Percentiles rank a stretch among this genome's conserved stretches.
Conservation (phyloP, 2,797 vertebrate species). For the Alfaro cultratus region DNA sequence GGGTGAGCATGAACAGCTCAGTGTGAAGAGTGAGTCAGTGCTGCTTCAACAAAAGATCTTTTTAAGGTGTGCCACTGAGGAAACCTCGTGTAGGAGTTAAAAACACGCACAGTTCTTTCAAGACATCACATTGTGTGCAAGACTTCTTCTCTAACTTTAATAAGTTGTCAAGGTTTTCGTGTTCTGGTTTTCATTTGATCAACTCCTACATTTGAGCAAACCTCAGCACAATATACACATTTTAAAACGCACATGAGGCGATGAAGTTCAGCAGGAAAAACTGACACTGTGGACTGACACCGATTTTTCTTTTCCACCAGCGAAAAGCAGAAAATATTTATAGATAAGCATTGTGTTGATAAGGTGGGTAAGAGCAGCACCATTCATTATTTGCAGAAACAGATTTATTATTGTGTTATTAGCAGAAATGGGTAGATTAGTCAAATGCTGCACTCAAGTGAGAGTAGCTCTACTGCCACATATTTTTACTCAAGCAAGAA, state of each 20-base stretch:
- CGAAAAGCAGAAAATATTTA: background rate
- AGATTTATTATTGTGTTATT: background rate
- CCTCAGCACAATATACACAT: slow-evolving; percentile 2
- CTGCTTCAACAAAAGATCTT: slow-evolving; percentile 43
- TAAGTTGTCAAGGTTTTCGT: slow-evolving; percentile 7
- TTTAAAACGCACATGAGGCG: background rate
- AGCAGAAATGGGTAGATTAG: no score
- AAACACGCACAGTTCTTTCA: slow-evolving; percentile 23
- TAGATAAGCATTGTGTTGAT: background rate
- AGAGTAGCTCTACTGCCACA: no score
- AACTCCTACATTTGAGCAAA: slow-evolving; percentile 7
- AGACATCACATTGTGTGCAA: slow-evolving; percentile 9
- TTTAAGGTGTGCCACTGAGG: slow-evolving; percentile 39
- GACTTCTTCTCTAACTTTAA: slow-evolving; percentile 26
- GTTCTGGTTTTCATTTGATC: background rate
- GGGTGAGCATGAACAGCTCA: slow-evolving; percentile 41
- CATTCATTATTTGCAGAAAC: background rate
- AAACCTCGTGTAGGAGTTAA: slow-evolving; percentile 45
- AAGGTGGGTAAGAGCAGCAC: background rate
- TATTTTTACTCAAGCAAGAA: no score
- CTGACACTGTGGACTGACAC: background rate
- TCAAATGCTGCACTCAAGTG: no score
- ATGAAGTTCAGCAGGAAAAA: background rate
- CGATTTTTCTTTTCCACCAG: background rate
- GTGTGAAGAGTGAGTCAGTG: slow-evolving; percentile 56